Evolutionary conservation across 1,140 invertebrate species (phyloP).

Genomic region (Mesaphorura yosii): DNA sequence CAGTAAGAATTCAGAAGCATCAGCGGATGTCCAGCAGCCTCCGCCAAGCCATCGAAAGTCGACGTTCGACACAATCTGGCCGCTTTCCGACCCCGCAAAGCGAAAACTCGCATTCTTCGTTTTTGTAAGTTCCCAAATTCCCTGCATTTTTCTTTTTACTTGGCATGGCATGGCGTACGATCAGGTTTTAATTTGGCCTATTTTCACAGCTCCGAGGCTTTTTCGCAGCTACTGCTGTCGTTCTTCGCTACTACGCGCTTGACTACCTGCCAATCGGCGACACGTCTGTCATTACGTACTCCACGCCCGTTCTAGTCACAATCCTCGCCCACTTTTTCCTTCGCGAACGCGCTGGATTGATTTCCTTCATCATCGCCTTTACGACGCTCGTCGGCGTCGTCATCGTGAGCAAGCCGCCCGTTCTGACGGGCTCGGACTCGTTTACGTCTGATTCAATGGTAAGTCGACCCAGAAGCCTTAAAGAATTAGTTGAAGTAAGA

Average conservation of each 20-base stretch:
- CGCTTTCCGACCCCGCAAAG: no score
- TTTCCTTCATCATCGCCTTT: slow-evolving; percentile 8
- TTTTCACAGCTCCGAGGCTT: slow-evolving; percentile 9
- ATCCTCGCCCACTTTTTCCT: slow-evolving; percentile 16
- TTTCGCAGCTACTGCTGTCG: slow-evolving; percentile 8
- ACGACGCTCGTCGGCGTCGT: slow-evolving; percentile 10
- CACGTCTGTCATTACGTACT: slow-evolving; percentile 12
- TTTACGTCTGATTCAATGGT: slow-evolving; percentile 8
- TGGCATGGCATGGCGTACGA: neutral
- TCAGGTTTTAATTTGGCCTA: neutral
- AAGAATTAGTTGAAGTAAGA: no score
- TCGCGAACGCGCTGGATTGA: slow-evolving; percentile 1
- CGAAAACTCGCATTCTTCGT: slow-evolving; percentile 13
- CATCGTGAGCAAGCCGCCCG: slow-evolving; percentile 10
- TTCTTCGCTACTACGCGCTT: slow-evolving; percentile 18
- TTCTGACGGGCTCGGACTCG: slow-evolving; percentile 11
- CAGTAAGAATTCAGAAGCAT: no score
- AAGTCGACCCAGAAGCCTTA: no score
- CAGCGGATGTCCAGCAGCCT: slow-evolving; percentile 9
- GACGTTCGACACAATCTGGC: slow-evolving; percentile 14
- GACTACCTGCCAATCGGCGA: slow-evolving; percentile 9
- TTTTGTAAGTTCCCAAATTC: slow-evolving; percentile 2
- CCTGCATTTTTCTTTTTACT: no score
- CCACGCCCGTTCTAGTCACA: slow-evolving; percentile 14
- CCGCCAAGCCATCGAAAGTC: neutral